Conservation (phyloP, 2,888 invertebrate species). For the Cartodere bifasciata region DNA sequence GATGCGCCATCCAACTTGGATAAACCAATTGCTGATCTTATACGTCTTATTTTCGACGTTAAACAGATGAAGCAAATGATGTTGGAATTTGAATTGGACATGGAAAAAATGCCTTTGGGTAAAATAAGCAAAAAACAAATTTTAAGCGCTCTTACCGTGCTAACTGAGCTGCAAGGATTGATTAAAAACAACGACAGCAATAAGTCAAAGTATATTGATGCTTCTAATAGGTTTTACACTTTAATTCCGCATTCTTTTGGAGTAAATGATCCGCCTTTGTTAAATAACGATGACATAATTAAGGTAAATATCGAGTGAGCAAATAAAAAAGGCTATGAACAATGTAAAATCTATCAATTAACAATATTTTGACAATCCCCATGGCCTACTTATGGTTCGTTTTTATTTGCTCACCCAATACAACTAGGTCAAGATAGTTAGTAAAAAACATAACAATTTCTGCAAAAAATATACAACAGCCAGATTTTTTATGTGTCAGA, state of each 20-base stretch:
- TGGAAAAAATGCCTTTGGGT: slow-evolving; percentile 96
- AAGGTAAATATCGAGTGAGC: no score
- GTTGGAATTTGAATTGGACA: slow-evolving; percentile 90
- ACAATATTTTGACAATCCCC: no score
- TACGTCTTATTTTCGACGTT: slow-evolving; percentile 82
- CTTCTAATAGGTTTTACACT: slow-evolving; percentile 89
- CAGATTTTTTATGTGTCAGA: no score
- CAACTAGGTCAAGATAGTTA: no score
- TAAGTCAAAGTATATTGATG: slow-evolving; percentile 55
- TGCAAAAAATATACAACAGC: no score
- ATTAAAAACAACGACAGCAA: slow-evolving; percentile 39
- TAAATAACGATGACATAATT: slow-evolving; percentile 67
- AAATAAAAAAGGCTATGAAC: no score
- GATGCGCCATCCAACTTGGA: slow-evolving; percentile 51
- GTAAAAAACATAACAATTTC: no score
- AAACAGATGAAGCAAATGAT: slow-evolving; percentile 84
- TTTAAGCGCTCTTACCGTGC: slow-evolving; percentile 67
- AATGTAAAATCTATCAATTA: no score
- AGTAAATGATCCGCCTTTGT: slow-evolving; percentile 62
- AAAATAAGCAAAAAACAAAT: slow-evolving; percentile 88
- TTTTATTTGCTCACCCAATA: no score
- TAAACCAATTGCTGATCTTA: slow-evolving; percentile 65
- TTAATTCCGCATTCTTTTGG: slow-evolving; percentile 94
- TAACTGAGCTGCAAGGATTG: slow-evolving; percentile 54
- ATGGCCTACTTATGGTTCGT: no score